A percentile compares a stretch with the other conserved stretches of the same genome.
These are phyloP conservation scores for Sebastes kiyomatsui DNA, from an alignment of 2,797 vertebrate genomes.

Conservation along the genomic window DNA sequence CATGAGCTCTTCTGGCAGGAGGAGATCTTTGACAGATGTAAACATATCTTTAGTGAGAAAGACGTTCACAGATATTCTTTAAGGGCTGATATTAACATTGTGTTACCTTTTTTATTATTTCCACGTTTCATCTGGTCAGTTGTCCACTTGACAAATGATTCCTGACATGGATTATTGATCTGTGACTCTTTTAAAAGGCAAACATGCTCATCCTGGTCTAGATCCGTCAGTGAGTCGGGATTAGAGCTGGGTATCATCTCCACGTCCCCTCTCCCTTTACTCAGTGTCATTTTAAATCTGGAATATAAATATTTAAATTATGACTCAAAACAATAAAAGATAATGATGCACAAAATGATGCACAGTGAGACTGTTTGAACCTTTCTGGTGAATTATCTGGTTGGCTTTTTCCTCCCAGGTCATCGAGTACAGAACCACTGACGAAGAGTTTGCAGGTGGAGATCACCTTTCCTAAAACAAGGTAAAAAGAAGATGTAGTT, in stretches of 20 bases:
- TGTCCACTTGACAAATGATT: slow-evolving; percentile 66
- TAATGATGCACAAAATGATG: background rate
- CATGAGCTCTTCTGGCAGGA: slow-evolving; percentile 83
- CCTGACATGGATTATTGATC: slow-evolving; percentile 46
- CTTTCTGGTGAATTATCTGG: slow-evolving; percentile 66
- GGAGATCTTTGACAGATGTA: slow-evolving; percentile 77
- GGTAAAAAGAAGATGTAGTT: background rate
- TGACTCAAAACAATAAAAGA: background rate
- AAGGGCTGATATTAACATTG: background rate
- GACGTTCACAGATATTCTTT: background rate
- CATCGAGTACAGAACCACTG: slow-evolving; percentile 62
- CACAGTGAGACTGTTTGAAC: slow-evolving; percentile 43
- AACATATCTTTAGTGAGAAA: background rate
- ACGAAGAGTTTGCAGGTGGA: slow-evolving; percentile 65
- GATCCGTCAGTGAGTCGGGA: slow-evolving; percentile 60
- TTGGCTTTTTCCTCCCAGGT: slow-evolving; percentile 45
- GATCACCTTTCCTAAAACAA: slow-evolving; percentile 65
- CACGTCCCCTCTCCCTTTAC: background rate
- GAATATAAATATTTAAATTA: background rate
- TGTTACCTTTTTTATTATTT: slow-evolving; percentile 36
- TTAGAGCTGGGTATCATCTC: slow-evolving; percentile 75
- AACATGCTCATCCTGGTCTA: slow-evolving; percentile 34
- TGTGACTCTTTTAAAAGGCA: slow-evolving; percentile 40
- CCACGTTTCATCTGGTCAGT: slow-evolving; percentile 17
- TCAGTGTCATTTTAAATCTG: slow-evolving; percentile 59